Evolutionary conservation across 2,888 invertebrate genomes (phyloP).

Genomic region (Drosophila pseudotalamancana): DNA sequence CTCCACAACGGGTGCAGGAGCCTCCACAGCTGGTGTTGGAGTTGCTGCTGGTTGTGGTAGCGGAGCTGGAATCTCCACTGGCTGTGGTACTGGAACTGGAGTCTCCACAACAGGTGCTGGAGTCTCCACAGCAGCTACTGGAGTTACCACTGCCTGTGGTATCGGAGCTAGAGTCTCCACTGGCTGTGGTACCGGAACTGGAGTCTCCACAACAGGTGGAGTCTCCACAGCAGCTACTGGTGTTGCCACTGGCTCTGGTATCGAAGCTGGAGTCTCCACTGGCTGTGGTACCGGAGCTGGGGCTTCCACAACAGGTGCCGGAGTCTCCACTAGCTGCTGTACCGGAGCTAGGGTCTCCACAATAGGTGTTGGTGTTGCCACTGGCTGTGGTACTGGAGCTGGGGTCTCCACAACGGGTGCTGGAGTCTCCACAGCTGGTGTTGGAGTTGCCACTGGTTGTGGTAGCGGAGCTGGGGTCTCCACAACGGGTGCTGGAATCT

Average conservation of each 20-base stretch:
- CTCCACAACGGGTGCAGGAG: neutral
- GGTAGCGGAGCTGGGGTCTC: neutral
- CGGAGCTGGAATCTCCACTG: neutral
- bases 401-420: neutral
- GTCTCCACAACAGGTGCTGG: neutral
- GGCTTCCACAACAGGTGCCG: neutral
- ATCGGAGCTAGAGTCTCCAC: neutral
- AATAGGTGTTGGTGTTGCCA: neutral
- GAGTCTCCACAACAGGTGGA: neutral
- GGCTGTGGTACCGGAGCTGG: neutral
- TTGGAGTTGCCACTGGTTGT: neutral
- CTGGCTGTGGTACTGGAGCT: neutral
- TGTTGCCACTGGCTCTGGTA: neutral
- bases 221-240: too few species aligned
- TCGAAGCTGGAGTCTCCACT: neutral
- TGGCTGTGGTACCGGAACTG: neutral
- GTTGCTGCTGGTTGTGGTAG: neutral
- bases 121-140: neutral
- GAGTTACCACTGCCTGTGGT: neutral
- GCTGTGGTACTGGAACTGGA: neutral
- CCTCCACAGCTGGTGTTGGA: neutral
- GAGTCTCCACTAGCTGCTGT: neutral
- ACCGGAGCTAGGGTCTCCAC: neutral
- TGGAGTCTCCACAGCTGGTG: neutral
- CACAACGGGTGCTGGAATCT: neutral